Conservation (phyloP, 2,888 invertebrate species). For the Spodoptera littoralis region DNA sequence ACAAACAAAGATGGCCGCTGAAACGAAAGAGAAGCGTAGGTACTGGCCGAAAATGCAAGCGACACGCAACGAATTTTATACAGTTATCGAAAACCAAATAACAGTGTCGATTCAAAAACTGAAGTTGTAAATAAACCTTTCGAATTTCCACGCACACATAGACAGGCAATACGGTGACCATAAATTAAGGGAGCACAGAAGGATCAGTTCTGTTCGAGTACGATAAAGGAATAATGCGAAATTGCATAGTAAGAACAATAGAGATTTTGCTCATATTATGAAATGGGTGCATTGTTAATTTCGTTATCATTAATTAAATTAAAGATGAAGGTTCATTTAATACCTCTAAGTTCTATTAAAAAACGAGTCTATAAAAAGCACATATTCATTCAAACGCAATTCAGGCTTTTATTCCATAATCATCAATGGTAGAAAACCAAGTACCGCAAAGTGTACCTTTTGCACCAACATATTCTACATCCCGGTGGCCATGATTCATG, state of each 20-base stretch:
- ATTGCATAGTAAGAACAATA: not conserved
- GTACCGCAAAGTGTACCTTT: slow-evolving; percentile 27
- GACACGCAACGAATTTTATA: slow-evolving; percentile 37
- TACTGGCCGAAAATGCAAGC: slow-evolving; percentile 26
- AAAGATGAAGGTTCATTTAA: too few relatives aligned
- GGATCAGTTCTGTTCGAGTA: slow-evolving; percentile 9
- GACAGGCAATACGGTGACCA: slow-evolving; percentile 30
- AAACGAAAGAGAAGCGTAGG: slow-evolving; percentile 21
- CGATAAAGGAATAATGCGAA: not conserved
- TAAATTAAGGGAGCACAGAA: slow-evolving; percentile 23
- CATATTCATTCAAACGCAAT: too few relatives aligned
- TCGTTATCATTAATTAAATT: too few relatives aligned
- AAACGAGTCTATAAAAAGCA: too few relatives aligned
- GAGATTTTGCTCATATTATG: too few relatives aligned
- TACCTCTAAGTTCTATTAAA: too few relatives aligned
- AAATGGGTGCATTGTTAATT: too few relatives aligned
- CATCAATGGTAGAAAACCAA: too few relatives aligned
- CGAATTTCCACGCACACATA: slow-evolving; percentile 46
- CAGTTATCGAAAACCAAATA: slow-evolving; percentile 42
- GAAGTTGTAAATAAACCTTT: slow-evolving; percentile 50
- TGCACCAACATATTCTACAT: slow-evolving; percentile 19
- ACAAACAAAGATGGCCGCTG: slow-evolving; percentile 20
- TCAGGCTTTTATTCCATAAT: too few relatives aligned
- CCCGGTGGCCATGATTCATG: slow-evolving; percentile 76
- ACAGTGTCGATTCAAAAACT: slow-evolving; percentile 50